Base-by-base conservation (phyloP, 2,888 invertebrate genomes). In the Podabrus alpinus region DNA sequence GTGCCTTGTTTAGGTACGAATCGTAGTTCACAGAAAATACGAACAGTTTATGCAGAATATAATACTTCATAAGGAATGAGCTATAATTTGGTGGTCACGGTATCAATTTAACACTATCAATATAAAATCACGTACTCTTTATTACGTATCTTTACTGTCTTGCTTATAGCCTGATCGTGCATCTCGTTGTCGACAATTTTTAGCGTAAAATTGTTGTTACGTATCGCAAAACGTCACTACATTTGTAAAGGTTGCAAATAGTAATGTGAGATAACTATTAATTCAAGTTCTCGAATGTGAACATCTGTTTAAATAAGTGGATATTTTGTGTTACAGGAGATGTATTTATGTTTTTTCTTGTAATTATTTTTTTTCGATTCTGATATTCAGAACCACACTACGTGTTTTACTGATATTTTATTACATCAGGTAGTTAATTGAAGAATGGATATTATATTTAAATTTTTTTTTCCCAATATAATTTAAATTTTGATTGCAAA, bases 51-150 rank as follows among this genome's bases (percentile, higher is more conserved):
- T 67, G 72, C 7, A 67, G 25, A 60, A 59, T 29, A 72, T 72
- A 62, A 68, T 72, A 67, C 68, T 64, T 64, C 21, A 61, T 61
- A 61, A 45, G 25, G 62, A 68, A 72, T 62, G 72, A 68, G 61
- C 62, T 64, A 64, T 64, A 85, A 85, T 85, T 85, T 84, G 84
- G 83, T 82, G 84, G 83, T 84, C 85, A 84, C 84, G 85, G 85
- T 86, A 86, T 86, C 86, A 86, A 86, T 86, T 86, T 86, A 82
- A 82, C 83, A 81, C 84, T 85, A 85, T 86, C 85, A 83, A 82
- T 83, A 83, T 82, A 83, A 85, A 84, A 86, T 86, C 86, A 86
- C 86, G 86, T 86, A 85, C 82, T 82, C 81, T 82, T 84, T 83
- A 83, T 80, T 79, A 80, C 78, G 71, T 74, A 74, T 76, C 78